Conservation (phyloP, 2,888 invertebrate genomes). For the Acronicta psi region DNA sequence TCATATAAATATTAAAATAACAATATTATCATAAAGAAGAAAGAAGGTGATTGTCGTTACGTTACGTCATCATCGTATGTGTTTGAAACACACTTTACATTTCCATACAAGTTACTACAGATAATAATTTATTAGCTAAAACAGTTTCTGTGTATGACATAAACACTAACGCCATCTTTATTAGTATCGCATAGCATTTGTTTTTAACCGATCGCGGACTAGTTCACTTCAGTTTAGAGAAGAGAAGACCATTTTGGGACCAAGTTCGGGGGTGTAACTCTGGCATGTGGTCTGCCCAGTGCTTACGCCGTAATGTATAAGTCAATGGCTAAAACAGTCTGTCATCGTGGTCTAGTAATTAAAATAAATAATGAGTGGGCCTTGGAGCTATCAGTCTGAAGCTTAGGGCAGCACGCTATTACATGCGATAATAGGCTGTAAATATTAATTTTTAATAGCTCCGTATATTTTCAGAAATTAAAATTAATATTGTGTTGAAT, state of each 20-base stretch:
- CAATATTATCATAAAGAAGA: not conserved
- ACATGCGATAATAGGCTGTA: conserved; percentile 21
- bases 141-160: no score
- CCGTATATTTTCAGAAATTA: conserved; percentile 1
- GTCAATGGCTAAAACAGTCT: conserved; percentile 58
- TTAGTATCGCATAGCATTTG: no score
- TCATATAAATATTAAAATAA: no score
- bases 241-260: no score
- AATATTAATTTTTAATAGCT: conserved; percentile 37
- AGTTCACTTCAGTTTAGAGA: no score
- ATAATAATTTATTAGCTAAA: conserved; percentile 49
- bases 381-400: conserved; percentile 35
- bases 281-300: no score
- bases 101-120: conserved; percentile 1
- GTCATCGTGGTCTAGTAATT: conserved; percentile 62
- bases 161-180: no score
- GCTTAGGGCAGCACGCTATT: conserved; percentile 28
- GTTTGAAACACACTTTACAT: conserved; percentile 12
- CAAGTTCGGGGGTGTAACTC: no score
- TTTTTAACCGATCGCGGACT: no score
- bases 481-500: conserved; percentile 7
- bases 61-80: no score
- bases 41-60: not conserved
- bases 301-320: no score
- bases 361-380: conserved; percentile 61